Evolutionary conservation across 2,113 vertebrate species (phyloP).

Genomic region (Smithornis capensis): DNA sequence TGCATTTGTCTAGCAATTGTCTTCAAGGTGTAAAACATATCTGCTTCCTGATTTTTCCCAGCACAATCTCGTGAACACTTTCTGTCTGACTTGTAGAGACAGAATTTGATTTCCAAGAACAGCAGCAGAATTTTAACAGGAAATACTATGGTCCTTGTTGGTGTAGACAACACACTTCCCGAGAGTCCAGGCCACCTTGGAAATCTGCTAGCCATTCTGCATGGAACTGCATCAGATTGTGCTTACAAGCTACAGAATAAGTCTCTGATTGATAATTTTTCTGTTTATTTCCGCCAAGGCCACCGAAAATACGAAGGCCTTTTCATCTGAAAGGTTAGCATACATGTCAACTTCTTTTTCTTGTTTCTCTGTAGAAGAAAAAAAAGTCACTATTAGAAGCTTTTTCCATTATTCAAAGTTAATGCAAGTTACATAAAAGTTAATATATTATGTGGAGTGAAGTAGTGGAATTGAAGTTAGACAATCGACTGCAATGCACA

Average conservation of each 20-base stretch:
- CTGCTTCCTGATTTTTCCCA: slow-evolving; percentile 36
- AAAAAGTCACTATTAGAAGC: slow-evolving; percentile 60
- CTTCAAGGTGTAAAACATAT: slow-evolving; percentile 33
- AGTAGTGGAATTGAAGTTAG: not conserved
- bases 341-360: slow-evolving; percentile 98
- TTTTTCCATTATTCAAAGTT: not conserved
- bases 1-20: slow-evolving; percentile 30
- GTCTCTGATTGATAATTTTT: slow-evolving; percentile 97
- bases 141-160: slow-evolving; percentile 42
- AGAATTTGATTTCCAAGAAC: slow-evolving; percentile 35
- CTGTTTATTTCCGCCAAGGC: slow-evolving; percentile 99
- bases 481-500: not conserved
- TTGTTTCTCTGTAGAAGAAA: slow-evolving; percentile 88
- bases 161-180: slow-evolving; percentile 38
- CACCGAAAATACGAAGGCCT: slow-evolving; percentile 97
- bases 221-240: slow-evolving; percentile 54
- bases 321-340: slow-evolving; percentile 96
- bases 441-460: slow-evolving; percentile 1
- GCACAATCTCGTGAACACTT: slow-evolving; percentile 54
- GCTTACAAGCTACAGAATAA: slow-evolving; percentile 82
- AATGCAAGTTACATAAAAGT: not conserved
- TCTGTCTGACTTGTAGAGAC: slow-evolving; percentile 60
- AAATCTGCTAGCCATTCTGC: slow-evolving; percentile 64
- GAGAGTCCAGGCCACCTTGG: slow-evolving; percentile 58
- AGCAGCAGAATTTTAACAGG: slow-evolving; percentile 42